Conservation (phyloP, 2,888 invertebrate species). For the Galeopsomyia nigrocyanea region DNA sequence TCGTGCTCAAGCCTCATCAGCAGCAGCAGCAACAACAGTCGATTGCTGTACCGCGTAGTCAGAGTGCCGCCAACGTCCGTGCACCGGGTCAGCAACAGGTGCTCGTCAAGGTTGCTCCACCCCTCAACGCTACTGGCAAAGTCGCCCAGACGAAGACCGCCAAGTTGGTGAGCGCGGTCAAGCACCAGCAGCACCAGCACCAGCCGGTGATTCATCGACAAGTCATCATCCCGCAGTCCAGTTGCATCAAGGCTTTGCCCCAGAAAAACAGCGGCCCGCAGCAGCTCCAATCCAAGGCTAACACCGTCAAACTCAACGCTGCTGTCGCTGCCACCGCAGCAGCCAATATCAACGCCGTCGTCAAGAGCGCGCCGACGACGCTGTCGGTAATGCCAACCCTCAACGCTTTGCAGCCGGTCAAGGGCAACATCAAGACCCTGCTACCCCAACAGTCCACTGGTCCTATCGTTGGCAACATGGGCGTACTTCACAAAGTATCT, state of each 20-base stretch:
- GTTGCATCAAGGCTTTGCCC: conserved; percentile 62
- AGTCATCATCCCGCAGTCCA: conserved; percentile 55
- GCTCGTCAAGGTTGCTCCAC: conserved; percentile 59
- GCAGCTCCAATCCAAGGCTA: conserved; percentile 20
- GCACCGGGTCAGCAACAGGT: conserved; percentile 51
- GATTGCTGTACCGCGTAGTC: too few species aligned
- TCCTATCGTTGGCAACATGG: conserved; percentile 47
- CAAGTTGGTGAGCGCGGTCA: conserved; percentile 55
- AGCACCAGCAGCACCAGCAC: conserved; percentile 53
- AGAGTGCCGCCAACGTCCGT: conserved; percentile 4
- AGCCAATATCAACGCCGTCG: too few species aligned
- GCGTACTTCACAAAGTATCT: conserved; percentile 8
- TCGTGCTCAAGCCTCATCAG: conserved; percentile 49
- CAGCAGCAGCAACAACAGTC: conserved; percentile 47
- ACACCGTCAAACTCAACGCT: neutral
- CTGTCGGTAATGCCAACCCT: conserved; percentile 33
- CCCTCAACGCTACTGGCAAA: conserved; percentile 54
- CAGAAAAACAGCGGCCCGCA: conserved; percentile 56
- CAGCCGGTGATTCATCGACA: conserved; percentile 50
- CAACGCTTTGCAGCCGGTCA: conserved; percentile 39
- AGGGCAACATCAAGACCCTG: conserved; percentile 55
- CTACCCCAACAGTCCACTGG: conserved; percentile 43
- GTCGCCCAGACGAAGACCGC: conserved; percentile 53
- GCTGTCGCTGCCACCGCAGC: too few species aligned
- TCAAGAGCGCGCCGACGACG: conserved; percentile 12